phyloP scores from a whole-genome alignment of 2,888 invertebrate species.

The Tholera decimalis region DNA sequence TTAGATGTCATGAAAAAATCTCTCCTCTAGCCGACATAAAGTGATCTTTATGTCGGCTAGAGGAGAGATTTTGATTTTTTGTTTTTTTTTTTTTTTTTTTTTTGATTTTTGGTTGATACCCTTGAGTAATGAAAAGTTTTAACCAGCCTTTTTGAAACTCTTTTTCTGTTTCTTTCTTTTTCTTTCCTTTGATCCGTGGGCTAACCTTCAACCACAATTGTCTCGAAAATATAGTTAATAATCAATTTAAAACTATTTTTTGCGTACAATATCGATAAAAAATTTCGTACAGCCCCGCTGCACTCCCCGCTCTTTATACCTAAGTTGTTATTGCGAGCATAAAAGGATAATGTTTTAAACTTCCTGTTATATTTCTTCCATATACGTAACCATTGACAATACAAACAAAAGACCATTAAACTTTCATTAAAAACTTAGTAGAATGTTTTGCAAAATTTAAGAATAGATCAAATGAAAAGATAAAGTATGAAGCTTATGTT shows the following conservation, averaged over 20 bases:
- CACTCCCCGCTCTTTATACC: not conserved
- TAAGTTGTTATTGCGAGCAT: not conserved
- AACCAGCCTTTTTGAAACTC: too few relatives aligned
- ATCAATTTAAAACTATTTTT: not conserved
- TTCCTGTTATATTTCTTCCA: slow-evolving; percentile 51
- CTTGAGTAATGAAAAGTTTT: too few relatives aligned
- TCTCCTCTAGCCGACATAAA: too few relatives aligned
- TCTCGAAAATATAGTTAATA: too few relatives aligned
- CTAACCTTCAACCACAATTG: too few relatives aligned
- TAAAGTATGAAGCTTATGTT: slow-evolving; percentile 40
- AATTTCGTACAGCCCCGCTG: not conserved
- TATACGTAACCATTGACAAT: slow-evolving; percentile 28
- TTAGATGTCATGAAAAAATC: too few relatives aligned
- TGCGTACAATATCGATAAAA: slow-evolving; percentile 25
- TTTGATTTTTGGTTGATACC: too few relatives aligned
- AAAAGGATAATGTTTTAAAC: slow-evolving; percentile 46
- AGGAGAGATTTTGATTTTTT: too few relatives aligned
- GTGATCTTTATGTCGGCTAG: too few relatives aligned
- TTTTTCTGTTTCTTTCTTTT: too few relatives aligned
- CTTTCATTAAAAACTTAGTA: slow-evolving; percentile 55
- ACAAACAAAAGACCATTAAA: slow-evolving; percentile 59
- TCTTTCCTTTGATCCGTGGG: too few relatives aligned
- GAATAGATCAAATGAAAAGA: slow-evolving; percentile 55
- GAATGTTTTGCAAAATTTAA: slow-evolving; percentile 55
- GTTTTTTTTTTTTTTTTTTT: too few relatives aligned